Base-by-base conservation (phyloP, 1,140 invertebrate genomes). In the Drosophila cardini region DNA sequence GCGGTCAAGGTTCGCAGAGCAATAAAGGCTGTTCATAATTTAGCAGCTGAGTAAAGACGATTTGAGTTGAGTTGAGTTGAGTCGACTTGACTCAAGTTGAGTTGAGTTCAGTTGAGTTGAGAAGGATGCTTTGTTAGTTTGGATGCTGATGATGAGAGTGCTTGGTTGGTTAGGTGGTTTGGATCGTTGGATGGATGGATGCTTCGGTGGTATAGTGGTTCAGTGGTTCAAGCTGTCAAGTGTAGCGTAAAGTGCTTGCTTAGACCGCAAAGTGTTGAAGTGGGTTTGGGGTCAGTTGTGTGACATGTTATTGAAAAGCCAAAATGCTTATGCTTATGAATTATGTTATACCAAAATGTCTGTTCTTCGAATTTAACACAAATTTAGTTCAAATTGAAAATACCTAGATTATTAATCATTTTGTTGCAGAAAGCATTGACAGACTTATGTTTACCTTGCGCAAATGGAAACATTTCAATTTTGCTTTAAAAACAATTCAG, bases 1-100 rank as follows among this genome's bases (percentile, higher is more conserved):
- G 76, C 77, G 84, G 84, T 80, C 84, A 87, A 84, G 84, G 76
- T 70, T 77, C 57, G 58, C 60, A 43, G 52, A 68, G 76, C 62
- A 78, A 82, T 82, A 71, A 76, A 72, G 84, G 30, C 70, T 68
- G 70, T 85, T 72, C 76, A 85, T 82, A 87, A 76, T 85, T 82
- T 73, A 82, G 58, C 45, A 85, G 61, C 16, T 68, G 57, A 72
- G 48, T 32, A 53, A 53, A 53, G 32, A 16, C 32, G 50, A 18
- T 53, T 58, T 75, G 72, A 76, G 76, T 72, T 64, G 30, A 42
- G 36, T 38, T 55, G 10, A 30, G 15, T 52, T 16, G 38, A n/a
- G 21, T 26, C 21, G 21, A 26, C 21, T 26, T 5, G 21, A 26
- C 36, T 34, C 55, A 10, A 30, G 21, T 52, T 16, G 38, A 11